Conservation (phyloP, 2,888 invertebrate species). For the Eupsilia transversa region DNA sequence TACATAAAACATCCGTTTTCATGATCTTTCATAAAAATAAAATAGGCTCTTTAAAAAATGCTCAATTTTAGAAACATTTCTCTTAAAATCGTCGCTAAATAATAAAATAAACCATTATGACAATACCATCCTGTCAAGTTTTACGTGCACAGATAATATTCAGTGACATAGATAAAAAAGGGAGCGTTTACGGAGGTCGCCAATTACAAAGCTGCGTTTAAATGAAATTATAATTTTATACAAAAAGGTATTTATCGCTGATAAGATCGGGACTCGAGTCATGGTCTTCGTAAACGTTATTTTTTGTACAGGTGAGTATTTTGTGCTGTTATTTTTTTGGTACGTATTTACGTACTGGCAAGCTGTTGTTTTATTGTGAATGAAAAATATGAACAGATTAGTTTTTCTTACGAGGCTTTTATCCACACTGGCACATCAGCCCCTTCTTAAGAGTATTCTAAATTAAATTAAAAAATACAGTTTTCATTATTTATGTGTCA, state of each 20-base stretch:
- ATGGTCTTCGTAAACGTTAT: slow-evolving; percentile 57
- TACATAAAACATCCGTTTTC: not conserved
- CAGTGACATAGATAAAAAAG: slow-evolving; percentile 66
- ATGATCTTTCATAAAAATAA: not conserved
- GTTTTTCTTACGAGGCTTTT: too few species aligned
- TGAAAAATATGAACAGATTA: too few species aligned
- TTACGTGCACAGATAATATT: slow-evolving; percentile 66
- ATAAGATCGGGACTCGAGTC: slow-evolving; percentile 69
- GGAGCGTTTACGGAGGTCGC: slow-evolving; percentile 67
- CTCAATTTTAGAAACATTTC: slow-evolving; percentile 18
- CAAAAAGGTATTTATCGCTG: slow-evolving; percentile 71
- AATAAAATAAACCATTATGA: slow-evolving; percentile 45
- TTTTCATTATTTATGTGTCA: too few species aligned
- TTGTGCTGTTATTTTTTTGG: slow-evolving; percentile 8
- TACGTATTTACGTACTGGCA: not conserved
- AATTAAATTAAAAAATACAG: too few species aligned
- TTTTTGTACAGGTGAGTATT: slow-evolving; percentile 50
- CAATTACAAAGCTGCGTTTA: slow-evolving; percentile 74
- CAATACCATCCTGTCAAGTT: slow-evolving; percentile 62
- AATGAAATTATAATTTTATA: slow-evolving; percentile 80
- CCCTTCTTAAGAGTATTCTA: too few species aligned
- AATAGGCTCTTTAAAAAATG: slow-evolving; percentile 6
- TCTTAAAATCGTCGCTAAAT: slow-evolving; percentile 26
- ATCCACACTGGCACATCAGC: too few species aligned
- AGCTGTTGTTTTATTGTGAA: not conserved